Conservation (phyloP, 1,140 invertebrate genomes). For the Pseudomyrmex flavicornis region DNA sequence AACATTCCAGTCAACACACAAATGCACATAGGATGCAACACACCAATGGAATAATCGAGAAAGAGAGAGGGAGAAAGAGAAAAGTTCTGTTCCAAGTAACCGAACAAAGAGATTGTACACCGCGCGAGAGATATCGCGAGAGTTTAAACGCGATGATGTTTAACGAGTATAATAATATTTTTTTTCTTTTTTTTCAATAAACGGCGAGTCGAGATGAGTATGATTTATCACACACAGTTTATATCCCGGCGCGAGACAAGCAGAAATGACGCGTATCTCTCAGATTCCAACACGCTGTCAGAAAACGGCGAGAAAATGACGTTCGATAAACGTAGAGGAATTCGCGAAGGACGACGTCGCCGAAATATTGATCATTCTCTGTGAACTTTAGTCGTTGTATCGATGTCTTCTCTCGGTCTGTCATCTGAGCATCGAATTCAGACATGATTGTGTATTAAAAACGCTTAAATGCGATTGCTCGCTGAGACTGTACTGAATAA, state of each 20-base stretch:
- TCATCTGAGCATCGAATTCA: slow-evolving; percentile 2
- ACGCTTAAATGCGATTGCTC: slow-evolving; percentile 16
- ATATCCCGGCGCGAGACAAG: background rate
- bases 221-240: slow-evolving; percentile 21
- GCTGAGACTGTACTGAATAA: slow-evolving; percentile 30
- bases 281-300: slow-evolving; percentile 1
- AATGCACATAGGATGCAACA: no score
- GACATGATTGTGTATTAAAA: slow-evolving; percentile 45
- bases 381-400: slow-evolving; percentile 12
- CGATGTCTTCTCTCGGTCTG: background rate
- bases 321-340: background rate
- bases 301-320: background rate
- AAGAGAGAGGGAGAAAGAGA: no score
- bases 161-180: no score
- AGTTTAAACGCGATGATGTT: no score
- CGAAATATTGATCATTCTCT: slow-evolving; percentile 17
- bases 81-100: no score
- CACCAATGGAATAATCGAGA: no score
- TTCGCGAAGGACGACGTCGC: background rate
- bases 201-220: background rate
- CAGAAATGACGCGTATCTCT: background rate
- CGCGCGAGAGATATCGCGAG: no score
- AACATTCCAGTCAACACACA: no score
- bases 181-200: background rate
- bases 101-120: no score